Evolutionary conservation across 2,797 vertebrate species (phyloP), one percentile per base, ranked within the genome.

Genomic region (Hybognathus amarus): DNA sequence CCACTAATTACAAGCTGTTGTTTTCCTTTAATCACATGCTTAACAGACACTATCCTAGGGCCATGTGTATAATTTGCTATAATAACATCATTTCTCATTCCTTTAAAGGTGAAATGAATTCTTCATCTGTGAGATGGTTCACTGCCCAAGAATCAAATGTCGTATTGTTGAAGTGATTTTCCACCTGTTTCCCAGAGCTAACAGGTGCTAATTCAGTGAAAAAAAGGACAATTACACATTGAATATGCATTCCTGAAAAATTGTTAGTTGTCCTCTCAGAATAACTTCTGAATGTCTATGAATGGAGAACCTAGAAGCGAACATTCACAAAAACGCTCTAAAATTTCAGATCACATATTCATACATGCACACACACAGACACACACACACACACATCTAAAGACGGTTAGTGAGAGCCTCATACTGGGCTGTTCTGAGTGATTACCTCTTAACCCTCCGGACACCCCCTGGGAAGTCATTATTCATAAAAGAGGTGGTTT

Each of bases 381-480:
- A 24, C 80, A n/a, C 33, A 13, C 50, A 77, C 27, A 27, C 59
- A 2, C 83, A 20, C 3, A 20, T 50, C 27, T 36, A 71, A 30
- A 81, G 45, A 75, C 33, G 90, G 91, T 89, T 82, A 82, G 91
- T 91, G 91, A 87, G 90, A 89, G 91, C 82, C 47, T 82, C 91
- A 92, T 87, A 90, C 93, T 91, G 92, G 81, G 93, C 89, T 92
- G 93, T 93, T 93, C 85, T 38, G 89, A 92, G 91, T 90, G 90
- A 94, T 93, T 93, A 92, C 90, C 89, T 91, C 85, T 85, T 91
- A 88, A 87, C 90, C 86, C 88, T 91, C 89, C 71, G 89, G 90
- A 91, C 89, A 92, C 91, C 92, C 89, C 88, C 89, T 91, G 92
- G 91, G 90, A 92, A 91, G 90, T 90, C 91, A 92, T 93, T 93